Percentiles rank a stretch among this genome's conserved stretches.
These are phyloP conservation scores for Helostoma temminkii DNA, from an alignment of 2,797 vertebrate species.

Conservation along the genomic window DNA sequence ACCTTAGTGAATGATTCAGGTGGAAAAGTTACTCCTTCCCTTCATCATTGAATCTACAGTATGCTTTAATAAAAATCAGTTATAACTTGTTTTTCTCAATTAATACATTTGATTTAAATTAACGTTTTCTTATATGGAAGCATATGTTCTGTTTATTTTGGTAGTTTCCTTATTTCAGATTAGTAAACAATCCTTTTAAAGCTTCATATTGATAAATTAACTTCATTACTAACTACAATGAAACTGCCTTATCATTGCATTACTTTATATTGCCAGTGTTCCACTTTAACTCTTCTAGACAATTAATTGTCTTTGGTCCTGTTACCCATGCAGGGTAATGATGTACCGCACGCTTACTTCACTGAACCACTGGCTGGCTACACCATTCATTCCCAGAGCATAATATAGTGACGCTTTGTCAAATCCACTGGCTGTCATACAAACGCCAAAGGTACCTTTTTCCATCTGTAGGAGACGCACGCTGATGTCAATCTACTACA, in stretches of 20 bases:
- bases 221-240: neutral
- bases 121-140: neutral
- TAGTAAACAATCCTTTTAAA: neutral
- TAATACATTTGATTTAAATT: neutral
- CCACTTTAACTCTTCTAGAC: neutral
- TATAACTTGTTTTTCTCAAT: neutral
- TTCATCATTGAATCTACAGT: neutral
- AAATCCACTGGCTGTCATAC: too few species aligned
- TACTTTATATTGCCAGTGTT: neutral
- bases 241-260: neutral
- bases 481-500: too few species aligned
- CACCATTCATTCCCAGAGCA: too few species aligned
- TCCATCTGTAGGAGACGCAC: too few species aligned
- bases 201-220: neutral
- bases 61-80: neutral
- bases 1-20: neutral
- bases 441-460: too few species aligned
- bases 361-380: neutral
- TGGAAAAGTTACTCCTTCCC: neutral
- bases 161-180: neutral
- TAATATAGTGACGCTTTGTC: too few species aligned
- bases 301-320: neutral
- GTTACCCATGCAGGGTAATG: too few species aligned
- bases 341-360: neutral
- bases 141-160: neutral